phyloP scores from a whole-genome alignment of 1,140 invertebrate species.

The Leptoteleia sp. region DNA sequence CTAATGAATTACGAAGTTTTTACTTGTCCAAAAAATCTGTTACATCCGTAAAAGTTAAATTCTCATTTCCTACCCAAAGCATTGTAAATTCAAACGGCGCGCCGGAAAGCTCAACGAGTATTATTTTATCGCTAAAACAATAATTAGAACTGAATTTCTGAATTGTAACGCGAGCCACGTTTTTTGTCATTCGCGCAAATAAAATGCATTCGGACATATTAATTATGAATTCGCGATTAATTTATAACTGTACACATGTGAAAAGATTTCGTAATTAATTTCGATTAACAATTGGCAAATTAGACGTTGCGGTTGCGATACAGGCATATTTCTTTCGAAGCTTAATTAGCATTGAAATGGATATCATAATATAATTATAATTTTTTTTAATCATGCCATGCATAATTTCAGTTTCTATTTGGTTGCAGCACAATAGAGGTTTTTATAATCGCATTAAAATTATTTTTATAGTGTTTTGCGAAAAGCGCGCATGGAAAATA shows the following conservation, averaged over 20 bases:
- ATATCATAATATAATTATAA: no score
- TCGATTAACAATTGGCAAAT: not conserved
- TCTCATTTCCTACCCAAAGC: not conserved
- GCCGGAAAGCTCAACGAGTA: slow-evolving; percentile 11
- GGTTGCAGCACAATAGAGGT: no score
- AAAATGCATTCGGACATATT: slow-evolving; percentile 9
- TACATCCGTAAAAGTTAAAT: slow-evolving; percentile 23
- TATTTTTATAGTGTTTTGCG: no score
- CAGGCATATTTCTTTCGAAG: no score
- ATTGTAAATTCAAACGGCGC: slow-evolving; percentile 23
- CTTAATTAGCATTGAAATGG: no score
- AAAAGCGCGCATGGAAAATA: no score
- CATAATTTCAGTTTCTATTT: no score
- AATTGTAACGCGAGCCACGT: slow-evolving; percentile 9
- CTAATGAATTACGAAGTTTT: slow-evolving; percentile 9
- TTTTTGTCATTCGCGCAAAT: slow-evolving; percentile 3
- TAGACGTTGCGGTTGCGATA: no score
- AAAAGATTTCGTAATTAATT: slow-evolving; percentile 6
- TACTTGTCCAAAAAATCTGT: slow-evolving; percentile 18
- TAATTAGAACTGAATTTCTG: slow-evolving; percentile 27
- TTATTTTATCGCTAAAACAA: slow-evolving; percentile 28
- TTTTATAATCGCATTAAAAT: no score
- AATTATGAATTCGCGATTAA: slow-evolving; percentile 13
- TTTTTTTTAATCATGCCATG: no score
- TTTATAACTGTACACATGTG: not conserved